Percentiles rank a stretch among this genome's conserved stretches.
Evolutionary conservation across 2,888 invertebrate genomes (phyloP).

Genomic region (Aporophyla nigra): DNA sequence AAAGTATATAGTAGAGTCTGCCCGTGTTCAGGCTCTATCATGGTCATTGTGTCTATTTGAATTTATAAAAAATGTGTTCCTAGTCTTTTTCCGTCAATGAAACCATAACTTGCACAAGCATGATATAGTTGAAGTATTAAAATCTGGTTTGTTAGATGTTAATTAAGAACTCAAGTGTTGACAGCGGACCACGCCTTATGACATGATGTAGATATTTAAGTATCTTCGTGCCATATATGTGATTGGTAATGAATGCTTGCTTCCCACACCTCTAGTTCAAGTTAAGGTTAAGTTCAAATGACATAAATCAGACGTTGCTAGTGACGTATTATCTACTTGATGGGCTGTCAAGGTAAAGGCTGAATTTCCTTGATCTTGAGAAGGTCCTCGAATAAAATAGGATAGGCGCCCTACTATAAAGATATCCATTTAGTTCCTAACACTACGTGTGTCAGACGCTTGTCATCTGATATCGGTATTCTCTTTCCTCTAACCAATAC

Average conservation of each 20-base stretch:
- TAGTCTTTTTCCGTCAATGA: not conserved
- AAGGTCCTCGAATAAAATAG: not conserved
- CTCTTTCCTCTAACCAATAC: not conserved
- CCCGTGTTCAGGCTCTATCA: not conserved
- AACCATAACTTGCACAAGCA: not conserved
- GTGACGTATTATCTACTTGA: not conserved
- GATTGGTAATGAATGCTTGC: constrained; percentile 22
- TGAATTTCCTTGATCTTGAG: not conserved
- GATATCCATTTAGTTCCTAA: not conserved
- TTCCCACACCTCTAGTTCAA: constrained; percentile 29
- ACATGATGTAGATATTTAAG: constrained; percentile 1
- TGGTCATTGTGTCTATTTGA: not conserved
- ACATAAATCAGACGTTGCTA: constrained; percentile 15
- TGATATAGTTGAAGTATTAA: not conserved
- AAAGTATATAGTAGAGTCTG: too few species aligned
- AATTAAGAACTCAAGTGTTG: constrained; percentile 27
- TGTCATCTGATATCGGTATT: not conserved
- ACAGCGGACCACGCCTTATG: constrained; percentile 8
- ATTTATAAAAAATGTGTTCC: not conserved
- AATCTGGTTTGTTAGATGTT: not conserved
- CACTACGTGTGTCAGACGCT: not conserved
- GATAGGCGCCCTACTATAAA: not conserved
- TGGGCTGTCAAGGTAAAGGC: not conserved
- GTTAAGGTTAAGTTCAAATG: constrained; percentile 36
- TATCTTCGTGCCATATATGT: constrained; percentile 22